Percentiles rank a stretch among this genome's conserved stretches.
Evolutionary conservation across 2,888 invertebrate genomes (phyloP).

Genomic region (Apamea crenata): DNA sequence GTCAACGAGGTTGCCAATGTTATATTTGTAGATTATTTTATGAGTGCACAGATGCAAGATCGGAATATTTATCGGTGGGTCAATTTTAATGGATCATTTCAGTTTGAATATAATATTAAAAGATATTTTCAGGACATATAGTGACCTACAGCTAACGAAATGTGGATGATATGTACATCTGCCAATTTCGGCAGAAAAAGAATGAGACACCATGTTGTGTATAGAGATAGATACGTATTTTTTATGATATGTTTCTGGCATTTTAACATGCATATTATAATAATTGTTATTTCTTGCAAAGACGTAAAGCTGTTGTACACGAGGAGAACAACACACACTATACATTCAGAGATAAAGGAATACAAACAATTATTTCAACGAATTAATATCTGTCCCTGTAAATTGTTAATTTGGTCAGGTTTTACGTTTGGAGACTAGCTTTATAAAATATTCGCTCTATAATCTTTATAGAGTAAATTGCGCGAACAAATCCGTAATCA

Average conservation of each 20-base stretch:
- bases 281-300: background rate
- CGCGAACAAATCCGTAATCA: conserved; percentile 23
- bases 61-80: background rate
- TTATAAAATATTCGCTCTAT: conserved; percentile 7
- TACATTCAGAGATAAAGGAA: conserved; percentile 1
- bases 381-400: conserved; percentile 1
- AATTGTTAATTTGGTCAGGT: conserved; percentile 8
- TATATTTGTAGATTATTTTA: conserved; percentile 23
- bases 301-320: background rate
- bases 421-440: conserved; percentile 7
- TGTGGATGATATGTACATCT: background rate
- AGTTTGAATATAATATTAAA: background rate
- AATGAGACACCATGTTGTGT: background rate
- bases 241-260: background rate
- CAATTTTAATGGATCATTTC: conserved; percentile 1
- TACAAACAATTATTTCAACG: conserved; percentile 7
- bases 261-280: background rate
- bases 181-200: background rate
- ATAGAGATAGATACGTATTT: background rate
- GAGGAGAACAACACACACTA: background rate
- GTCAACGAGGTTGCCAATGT: conserved; percentile 33
- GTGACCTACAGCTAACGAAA: background rate
- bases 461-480: conserved; percentile 22
- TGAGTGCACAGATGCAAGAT: conserved; percentile 14
- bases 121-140: background rate